Conservation (phyloP, 92 coral and sea anemone species). For the Muricea muricata region DNA sequence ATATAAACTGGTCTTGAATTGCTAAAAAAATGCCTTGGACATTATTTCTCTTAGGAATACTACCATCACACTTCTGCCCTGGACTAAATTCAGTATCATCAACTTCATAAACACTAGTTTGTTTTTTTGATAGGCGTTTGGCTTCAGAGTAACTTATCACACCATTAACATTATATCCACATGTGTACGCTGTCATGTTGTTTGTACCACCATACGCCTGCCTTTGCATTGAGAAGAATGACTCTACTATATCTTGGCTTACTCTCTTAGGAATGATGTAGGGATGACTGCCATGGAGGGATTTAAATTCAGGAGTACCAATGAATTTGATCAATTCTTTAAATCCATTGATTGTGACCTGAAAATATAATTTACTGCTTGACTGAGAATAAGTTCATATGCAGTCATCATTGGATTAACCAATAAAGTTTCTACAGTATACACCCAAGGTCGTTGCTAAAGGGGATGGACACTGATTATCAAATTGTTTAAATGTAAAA, state of each 20-base stretch:
- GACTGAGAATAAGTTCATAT: neutral
- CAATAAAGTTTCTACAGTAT: neutral
- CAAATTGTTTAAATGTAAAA: too few relatives aligned
- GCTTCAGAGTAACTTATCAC: conserved; percentile 27
- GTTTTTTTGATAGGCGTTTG: conserved; percentile 30
- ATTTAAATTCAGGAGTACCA: neutral
- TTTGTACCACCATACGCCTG: neutral
- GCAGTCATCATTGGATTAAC: neutral
- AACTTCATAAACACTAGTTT: conserved; percentile 40
- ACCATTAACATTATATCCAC: conserved; percentile 32
- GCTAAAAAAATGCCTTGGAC: neutral
- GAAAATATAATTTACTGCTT: neutral
- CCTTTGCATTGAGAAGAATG: conserved; percentile 38
- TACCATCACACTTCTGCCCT: neutral
- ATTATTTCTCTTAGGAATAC: neutral
- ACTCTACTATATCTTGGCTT: conserved; percentile 33
- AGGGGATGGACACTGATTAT: neutral
- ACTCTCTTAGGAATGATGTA: conserved; percentile 21
- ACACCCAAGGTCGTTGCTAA: neutral
- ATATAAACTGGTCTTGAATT: neutral
- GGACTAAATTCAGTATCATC: neutral
- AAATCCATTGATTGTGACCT: conserved; percentile 9
- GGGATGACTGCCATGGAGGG: conserved; percentile 8
- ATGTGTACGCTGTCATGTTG: conserved; percentile 31
- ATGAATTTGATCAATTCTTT: conserved; percentile 1